Percentiles rank a stretch among this genome's conserved stretches.
Conservation (phyloP, 2,797 vertebrate species). For the Sebastes baramenuke region DNA sequence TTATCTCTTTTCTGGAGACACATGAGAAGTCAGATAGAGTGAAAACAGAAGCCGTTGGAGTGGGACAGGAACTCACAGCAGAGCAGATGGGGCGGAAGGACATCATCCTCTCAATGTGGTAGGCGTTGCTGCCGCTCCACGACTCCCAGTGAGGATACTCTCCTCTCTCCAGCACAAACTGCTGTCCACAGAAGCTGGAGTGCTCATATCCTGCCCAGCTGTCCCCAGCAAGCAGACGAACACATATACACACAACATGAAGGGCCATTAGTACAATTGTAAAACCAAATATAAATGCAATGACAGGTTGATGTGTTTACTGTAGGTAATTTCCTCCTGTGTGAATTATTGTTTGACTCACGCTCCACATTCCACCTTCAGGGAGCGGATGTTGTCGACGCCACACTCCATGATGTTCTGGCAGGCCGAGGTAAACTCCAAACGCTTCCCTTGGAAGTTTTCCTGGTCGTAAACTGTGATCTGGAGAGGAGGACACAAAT, state of each 20-base stretch:
- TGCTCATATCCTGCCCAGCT: slow-evolving; percentile 97
- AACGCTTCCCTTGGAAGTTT: slow-evolving; percentile 94
- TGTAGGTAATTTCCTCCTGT: background rate
- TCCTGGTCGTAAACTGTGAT: slow-evolving; percentile 96
- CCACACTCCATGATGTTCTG: slow-evolving; percentile 92
- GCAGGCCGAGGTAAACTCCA: slow-evolving; percentile 92
- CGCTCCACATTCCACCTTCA: slow-evolving; percentile 96
- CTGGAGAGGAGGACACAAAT: slow-evolving; percentile 76
- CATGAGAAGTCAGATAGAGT: background rate
- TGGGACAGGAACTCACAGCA: slow-evolving; percentile 85
- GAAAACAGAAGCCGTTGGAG: background rate
- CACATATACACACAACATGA: background rate
- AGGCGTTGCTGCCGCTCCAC: slow-evolving; percentile 98
- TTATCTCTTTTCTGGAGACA: background rate
- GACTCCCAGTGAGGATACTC: slow-evolving; percentile 97
- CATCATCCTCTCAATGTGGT: slow-evolving; percentile 96
- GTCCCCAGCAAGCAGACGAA: slow-evolving; percentile 46
- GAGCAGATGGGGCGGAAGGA: slow-evolving; percentile 97
- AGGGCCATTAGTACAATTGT: background rate
- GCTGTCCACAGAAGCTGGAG: slow-evolving; percentile 95
- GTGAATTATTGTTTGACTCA: slow-evolving; percentile 82
- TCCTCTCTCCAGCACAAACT: slow-evolving; percentile 96
- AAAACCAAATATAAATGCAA: background rate
- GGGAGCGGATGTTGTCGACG: slow-evolving; percentile 91
- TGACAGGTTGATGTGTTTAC: background rate